Conservation (phyloP, 2,113 vertebrate genomes). For the Lampris incognitus region DNA sequence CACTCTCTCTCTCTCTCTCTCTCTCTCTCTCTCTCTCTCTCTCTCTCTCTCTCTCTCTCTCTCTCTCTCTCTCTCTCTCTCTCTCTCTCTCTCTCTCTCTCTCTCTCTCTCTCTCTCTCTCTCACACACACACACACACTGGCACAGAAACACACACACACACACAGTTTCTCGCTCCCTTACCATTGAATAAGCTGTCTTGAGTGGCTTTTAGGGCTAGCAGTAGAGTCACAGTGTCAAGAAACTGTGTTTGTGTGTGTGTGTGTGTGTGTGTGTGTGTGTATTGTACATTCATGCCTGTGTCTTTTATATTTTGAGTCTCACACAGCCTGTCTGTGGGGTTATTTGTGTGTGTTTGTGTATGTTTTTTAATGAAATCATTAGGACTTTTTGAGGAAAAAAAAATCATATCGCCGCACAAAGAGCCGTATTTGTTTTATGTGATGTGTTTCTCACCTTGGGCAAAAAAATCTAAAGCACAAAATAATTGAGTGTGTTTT, state of each 20-base stretch:
- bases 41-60: slow-evolving; percentile 3
- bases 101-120: background rate
- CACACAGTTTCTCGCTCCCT: background rate
- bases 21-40: slow-evolving; percentile 21
- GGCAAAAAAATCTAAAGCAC: too few species aligned
- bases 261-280: background rate
- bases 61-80: background rate
- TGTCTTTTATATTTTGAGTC: too few species aligned
- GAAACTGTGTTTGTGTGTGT: slow-evolving; percentile 16
- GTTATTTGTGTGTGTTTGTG: too few species aligned
- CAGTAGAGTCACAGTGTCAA: slow-evolving; percentile 28
- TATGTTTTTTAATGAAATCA: too few species aligned
- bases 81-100: slow-evolving; percentile 13
- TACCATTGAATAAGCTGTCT: slow-evolving; percentile 62
- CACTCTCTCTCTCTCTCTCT: background rate
- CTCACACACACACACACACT: too few species aligned
- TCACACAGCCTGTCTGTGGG: too few species aligned
- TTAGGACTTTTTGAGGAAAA: too few species aligned
- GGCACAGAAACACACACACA: too few species aligned
- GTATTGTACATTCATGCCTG: background rate
- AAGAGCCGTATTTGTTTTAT: too few species aligned
- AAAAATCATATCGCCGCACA: too few species aligned
- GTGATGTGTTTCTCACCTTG: too few species aligned
- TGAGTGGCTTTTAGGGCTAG: slow-evolving; percentile 41
- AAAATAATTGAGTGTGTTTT: too few species aligned